Conservation (phyloP, 1,140 invertebrate species). For the Diuraphis noxia region DNA sequence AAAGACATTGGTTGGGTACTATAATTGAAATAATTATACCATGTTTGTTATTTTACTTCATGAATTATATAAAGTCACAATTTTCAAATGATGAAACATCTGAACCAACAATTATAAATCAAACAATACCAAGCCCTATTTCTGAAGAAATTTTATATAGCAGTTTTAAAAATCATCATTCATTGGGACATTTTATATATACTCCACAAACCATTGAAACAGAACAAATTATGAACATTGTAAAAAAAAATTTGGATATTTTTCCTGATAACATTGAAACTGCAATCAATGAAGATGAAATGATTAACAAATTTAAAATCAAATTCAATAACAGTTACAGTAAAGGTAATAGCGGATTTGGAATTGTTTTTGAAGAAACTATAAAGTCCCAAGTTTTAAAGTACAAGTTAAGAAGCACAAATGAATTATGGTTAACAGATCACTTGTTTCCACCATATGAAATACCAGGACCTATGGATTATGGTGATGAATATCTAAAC, state of each 20-base stretch:
- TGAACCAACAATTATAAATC: neutral
- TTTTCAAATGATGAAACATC: neutral
- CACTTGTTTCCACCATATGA: conserved; percentile 50
- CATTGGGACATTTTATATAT: neutral
- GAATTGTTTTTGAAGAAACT: conserved; percentile 43
- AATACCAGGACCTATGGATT: conserved; percentile 49
- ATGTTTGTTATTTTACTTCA: conserved; percentile 45
- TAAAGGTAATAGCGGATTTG: neutral
- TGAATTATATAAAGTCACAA: conserved; percentile 6
- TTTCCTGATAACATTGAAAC: neutral
- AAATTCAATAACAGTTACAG: neutral
- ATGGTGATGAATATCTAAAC: conserved; percentile 37
- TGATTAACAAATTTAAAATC: neutral
- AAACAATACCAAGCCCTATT: conserved; percentile 12
- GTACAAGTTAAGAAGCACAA: conserved; percentile 51
- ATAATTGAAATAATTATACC: conserved; percentile 55
- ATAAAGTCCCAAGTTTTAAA: conserved; percentile 19
- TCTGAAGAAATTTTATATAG: neutral
- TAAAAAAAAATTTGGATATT: neutral
- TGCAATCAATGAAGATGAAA: neutral
- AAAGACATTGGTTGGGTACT: conserved; percentile 54
- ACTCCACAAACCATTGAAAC: neutral
- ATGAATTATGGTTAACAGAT: conserved; percentile 47
- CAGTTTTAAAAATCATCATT: neutral
- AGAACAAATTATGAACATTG: neutral